Base-by-base conservation (phyloP, 1,140 invertebrate species). In the Drosophila kanapiae region DNA sequence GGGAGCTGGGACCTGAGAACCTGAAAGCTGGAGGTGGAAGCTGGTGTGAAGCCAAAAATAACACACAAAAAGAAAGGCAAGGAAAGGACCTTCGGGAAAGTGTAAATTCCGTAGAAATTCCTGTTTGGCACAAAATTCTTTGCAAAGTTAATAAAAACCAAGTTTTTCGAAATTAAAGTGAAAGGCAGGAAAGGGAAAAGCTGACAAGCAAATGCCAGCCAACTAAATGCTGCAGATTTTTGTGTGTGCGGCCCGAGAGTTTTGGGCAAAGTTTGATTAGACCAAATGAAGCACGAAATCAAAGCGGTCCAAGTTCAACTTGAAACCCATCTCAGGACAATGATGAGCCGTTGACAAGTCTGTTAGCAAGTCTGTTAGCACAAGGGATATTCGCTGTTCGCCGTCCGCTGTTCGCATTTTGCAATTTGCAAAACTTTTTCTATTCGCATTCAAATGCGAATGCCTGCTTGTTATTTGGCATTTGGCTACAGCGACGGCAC, bases 271-370 rank as follows among this genome's bases (percentile, higher is more conserved):
- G 87, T 74, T 87, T 87, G 84, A 88, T 88, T 88, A 88, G 72
- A 78, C 77, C 80, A 87, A 87, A 87, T 88, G 84, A 84, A 87
- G 84, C 84, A 87, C 84, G 69, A 87, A 87, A 87, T 87, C 84
- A 87, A 87, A 87, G 84, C 68, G 59, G 49, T 16, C 53, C 29
- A 65, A 62, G 51, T 71, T 61, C 33, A 16, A 37, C 27, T 33
- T 16, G n/a, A 31, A 45, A 71, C 75, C 78, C 70, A 75, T 74
- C 76, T 80, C 76, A 84, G 67, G 71, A 74, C 72, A 83, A 83
- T 87, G 75, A 82, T 78, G 62, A 74, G 70, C 45, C 68, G 84
- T 80, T 87, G 84, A 84, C 84, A 84, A 56, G 68, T 78, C 57
- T 70, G 76, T 83, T 86, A 88, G 63, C 71, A 43, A 67, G 74